Percentiles rank a stretch among this genome's conserved stretches.
Evolutionary conservation across 1,140 invertebrate species (phyloP).

Genomic region (Archivesica marissinica): DNA sequence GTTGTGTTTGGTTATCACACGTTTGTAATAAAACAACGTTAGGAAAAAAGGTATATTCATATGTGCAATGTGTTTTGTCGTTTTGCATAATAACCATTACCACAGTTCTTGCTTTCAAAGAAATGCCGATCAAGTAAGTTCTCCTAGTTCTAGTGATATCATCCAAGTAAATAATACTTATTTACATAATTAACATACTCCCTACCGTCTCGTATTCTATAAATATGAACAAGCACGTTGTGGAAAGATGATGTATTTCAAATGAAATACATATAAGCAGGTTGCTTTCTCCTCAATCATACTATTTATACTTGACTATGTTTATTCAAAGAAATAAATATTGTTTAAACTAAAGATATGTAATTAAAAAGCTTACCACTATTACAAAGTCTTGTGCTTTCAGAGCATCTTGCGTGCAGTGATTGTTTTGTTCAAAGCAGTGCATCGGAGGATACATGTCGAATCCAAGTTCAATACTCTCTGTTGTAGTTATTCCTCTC

Average conservation of each 20-base stretch:
- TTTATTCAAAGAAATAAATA: neutral
- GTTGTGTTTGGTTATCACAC: no score
- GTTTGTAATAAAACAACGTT: no score
- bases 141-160: no score
- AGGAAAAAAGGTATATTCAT: no score
- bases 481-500: neutral
- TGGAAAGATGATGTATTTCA: neutral
- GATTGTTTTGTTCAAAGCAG: conserved; percentile 3
- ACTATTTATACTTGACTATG: neutral
- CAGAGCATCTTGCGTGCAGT: conserved; percentile 2
- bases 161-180: no score
- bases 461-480: neutral
- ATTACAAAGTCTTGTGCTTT: neutral
- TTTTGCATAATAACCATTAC: no score
- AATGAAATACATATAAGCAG: neutral
- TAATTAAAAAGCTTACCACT: neutral
- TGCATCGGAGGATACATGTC: neutral
- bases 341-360: neutral
- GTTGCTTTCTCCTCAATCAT: neutral
- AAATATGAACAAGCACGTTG: no score
- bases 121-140: no score
- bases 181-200: no score
- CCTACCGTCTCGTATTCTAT: no score
- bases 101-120: no score
- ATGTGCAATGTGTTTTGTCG: no score